Evolutionary conservation across 2,797 vertebrate species (phyloP), one percentile per base, ranked within the genome.

Genomic region (Rhodeus uyekii): DNA sequence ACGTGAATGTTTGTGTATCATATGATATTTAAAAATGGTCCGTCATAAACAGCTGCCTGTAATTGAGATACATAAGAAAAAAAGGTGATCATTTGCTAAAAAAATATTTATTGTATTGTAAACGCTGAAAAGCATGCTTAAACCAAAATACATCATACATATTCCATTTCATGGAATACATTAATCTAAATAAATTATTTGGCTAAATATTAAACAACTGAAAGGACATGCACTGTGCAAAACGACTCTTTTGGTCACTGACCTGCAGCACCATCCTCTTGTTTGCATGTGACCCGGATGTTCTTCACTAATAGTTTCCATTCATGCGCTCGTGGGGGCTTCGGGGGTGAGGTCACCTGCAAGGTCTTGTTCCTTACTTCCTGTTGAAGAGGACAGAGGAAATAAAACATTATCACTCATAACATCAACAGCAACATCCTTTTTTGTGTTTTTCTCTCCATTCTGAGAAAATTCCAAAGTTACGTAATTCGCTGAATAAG

Each of bases 221-320:
- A 29, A 72, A 22, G 19, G 29, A 53, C 39, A 42, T 73, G 67
- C n/a, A 60, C 84, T 69, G 61, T 42, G 36, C 24, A 13, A 0
- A 6, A 58, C 13, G 13, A 22, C 22, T 71, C 27, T 63, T 69
- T 64, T 63, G 60, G 72, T 10, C 12, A 55, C 90, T 2, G 13
- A 98, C 98, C 97, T 95, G 96, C 93, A 94, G 94, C 93, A 83
- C 89, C 88, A 6, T 88, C 90, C 83, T 93, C 92, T 5, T 85
- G 80, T 8, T 86, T 88, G 80, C 94, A 89, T 2, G 91, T 92
- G 87, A 92, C 95, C 0, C 86, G 74, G 75, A 97, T 93, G 86
- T 96, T 97, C 93, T 95, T 97, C 88, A 99, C 96, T 87, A 97
- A 92, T 44, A 99, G 92, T 88, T 96, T 98, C 90, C 97, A 96